Evolutionary conservation across 2,888 invertebrate genomes (phyloP), one percentile per base, ranked within the genome.

Genomic region (Anthrax anthrax): DNA sequence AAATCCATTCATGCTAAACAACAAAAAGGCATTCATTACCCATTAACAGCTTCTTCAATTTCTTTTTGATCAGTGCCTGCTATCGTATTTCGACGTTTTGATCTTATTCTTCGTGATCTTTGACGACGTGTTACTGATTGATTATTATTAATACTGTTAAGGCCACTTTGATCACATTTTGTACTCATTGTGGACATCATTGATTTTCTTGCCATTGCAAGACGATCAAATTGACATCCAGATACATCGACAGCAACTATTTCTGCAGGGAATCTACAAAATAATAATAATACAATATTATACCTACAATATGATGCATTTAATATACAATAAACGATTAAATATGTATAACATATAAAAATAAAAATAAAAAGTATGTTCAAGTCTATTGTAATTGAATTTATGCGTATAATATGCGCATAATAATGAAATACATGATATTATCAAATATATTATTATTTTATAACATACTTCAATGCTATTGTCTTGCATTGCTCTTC

Each of bases 61-160:
- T 89, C 89, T 72, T 84, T 86, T 65, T 86, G 84, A 74, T 88
- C 88, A 60, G 84, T 88, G 67, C 89, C 88, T 58, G 88, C 86
- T 64, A 91, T 82, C 60, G 90, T 91, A 70, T 90, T 91, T 65
- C 90, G 77, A 73, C 89, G 76, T 72, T 85, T 83, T 68, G 82
- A 84, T 56, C 87, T 75, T 53, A 84, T 80, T 68, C 83, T 81
- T 57, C 85, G 74, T 43, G 79, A 76, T 60, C 82, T 75, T 46
- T 81, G 81, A 57, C 82, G 72, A 56, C 84, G 73, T 61, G 81
- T 80, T 49, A 81, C 77, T 41, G 77, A 76, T 65, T 77, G 76
- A 39, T 75, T 73, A n/a, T n/a, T n/a, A 58, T 77, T 76, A 42
- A 64, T 65, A 50, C 16, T 16, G 29, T 32, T 32, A 32, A 32